These are phyloP conservation scores for Anolis apletophallus DNA, from an alignment of 2,797 vertebrate genomes.

Conservation along the genomic window DNA sequence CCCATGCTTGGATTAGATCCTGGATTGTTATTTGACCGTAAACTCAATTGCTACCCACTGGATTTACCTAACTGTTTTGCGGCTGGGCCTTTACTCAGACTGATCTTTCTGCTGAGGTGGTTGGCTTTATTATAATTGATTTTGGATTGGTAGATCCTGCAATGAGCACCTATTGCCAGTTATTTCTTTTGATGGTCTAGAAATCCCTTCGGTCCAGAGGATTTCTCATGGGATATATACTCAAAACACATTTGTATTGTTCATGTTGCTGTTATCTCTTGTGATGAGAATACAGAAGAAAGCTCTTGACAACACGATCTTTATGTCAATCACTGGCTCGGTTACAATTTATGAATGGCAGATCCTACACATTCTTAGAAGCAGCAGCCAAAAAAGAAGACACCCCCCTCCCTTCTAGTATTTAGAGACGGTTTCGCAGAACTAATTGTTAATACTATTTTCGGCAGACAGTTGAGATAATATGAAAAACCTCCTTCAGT, in stretches of 20 bases:
- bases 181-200: not conserved
- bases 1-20: too few relatives aligned
- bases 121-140: too few relatives aligned
- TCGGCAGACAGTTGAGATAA: constrained; percentile 32
- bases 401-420: not conserved
- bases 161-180: not conserved
- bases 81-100: not conserved
- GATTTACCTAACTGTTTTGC: too few relatives aligned
- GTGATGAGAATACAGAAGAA: constrained; percentile 15
- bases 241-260: not conserved
- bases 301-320: constrained; percentile 14
- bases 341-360: constrained; percentile 42
- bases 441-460: constrained; percentile 40
- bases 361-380: constrained; percentile 33
- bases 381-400: constrained; percentile 21
- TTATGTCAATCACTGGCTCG: constrained; percentile 32
- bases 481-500: constrained; percentile 29
- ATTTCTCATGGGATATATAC: constrained; percentile 1
- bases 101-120: too few relatives aligned
- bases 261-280: not conserved
- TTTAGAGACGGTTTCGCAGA: constrained; percentile 29
- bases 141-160: too few relatives aligned
- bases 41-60: too few relatives aligned
- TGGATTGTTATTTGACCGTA: too few relatives aligned
- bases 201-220: not conserved